Evolutionary conservation across 2,113 vertebrate species (phyloP).

Genomic region (Octodon degus): DNA sequence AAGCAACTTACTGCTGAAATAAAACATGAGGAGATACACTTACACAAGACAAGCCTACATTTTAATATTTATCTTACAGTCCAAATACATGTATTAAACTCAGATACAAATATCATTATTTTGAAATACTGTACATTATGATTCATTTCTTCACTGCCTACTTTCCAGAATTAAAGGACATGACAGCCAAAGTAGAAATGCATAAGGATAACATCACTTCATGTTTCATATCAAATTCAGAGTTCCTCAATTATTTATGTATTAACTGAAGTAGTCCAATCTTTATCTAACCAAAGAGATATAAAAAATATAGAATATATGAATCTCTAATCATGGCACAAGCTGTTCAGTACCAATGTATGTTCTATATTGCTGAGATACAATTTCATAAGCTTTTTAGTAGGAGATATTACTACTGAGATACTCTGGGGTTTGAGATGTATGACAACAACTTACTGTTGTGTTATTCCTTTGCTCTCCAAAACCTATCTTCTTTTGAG

Average conservation of each 20-base stretch:
- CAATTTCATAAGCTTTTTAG: neutral
- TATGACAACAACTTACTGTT: neutral
- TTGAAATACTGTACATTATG: neutral
- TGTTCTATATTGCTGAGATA: slow-evolving; percentile 5
- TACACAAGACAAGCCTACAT: slow-evolving; percentile 8
- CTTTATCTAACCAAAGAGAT: neutral
- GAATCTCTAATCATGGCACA: neutral
- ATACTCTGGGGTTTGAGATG: neutral
- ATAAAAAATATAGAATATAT: neutral
- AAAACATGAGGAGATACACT: slow-evolving; percentile 25
- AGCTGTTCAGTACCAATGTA: neutral
- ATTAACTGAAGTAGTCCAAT: neutral
- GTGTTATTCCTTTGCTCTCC: slow-evolving; percentile 20
- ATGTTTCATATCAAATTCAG: neutral
- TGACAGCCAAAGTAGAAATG: neutral
- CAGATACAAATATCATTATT: slow-evolving; percentile 29
- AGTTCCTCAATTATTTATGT: neutral
- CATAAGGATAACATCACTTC: neutral
- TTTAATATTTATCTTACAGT: slow-evolving; percentile 6
- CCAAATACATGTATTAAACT: neutral
- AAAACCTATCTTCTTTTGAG: slow-evolving; percentile 46
- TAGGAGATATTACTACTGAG: neutral
- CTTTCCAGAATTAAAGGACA: slow-evolving; percentile 39
- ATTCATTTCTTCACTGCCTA: neutral
- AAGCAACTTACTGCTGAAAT: slow-evolving; percentile 17